A percentile compares a stretch with the other conserved stretches of the same genome.
Evolutionary conservation across 2,888 invertebrate genomes (phyloP).

Genomic region (Gryllus longicercus): DNA sequence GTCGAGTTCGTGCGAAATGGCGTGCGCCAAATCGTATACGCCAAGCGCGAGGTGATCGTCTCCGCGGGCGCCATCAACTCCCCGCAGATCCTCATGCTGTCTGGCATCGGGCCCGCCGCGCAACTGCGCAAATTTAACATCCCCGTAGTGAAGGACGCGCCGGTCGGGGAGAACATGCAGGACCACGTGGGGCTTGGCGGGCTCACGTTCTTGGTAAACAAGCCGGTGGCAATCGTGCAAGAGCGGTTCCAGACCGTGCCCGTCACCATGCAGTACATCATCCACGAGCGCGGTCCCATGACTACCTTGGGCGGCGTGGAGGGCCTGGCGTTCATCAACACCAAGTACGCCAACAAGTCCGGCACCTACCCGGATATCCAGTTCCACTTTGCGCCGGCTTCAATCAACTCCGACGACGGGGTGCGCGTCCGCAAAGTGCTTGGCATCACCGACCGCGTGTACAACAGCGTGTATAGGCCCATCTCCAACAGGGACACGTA

Average conservation of each 20-base stretch:
- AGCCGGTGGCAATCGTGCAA: conserved; percentile 79
- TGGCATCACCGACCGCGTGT: conserved; percentile 75
- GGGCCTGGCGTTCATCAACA: conserved; percentile 82
- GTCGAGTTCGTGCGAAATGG: conserved; percentile 78
- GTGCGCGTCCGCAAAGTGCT: conserved; percentile 64
- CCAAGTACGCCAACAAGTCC: conserved; percentile 73
- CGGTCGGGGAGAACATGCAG: conserved; percentile 61
- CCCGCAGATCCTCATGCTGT: conserved; percentile 87
- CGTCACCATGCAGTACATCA: conserved; percentile 75
- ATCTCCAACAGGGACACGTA: conserved; percentile 74
- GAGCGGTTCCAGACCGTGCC: conserved; percentile 72
- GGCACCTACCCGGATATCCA: conserved; percentile 84
- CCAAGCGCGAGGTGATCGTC: conserved; percentile 77
- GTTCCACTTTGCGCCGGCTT: conserved; percentile 90
- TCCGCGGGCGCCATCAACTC: conserved; percentile 89
- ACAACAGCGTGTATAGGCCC: conserved; percentile 74
- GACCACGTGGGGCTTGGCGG: conserved; percentile 87
- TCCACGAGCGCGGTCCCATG: conserved; percentile 78
- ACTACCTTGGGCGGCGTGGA: conserved; percentile 84
- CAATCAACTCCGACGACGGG: conserved; percentile 75
- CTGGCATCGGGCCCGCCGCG: conserved; percentile 73
- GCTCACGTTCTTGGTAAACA: conserved; percentile 73
- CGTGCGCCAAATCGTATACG: conserved; percentile 63
- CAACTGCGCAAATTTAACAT: conserved; percentile 70
- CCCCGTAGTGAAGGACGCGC: conserved; percentile 68